phyloP scores from a whole-genome alignment of 2,797 vertebrate genomes.

The Limosa lapponica region DNA sequence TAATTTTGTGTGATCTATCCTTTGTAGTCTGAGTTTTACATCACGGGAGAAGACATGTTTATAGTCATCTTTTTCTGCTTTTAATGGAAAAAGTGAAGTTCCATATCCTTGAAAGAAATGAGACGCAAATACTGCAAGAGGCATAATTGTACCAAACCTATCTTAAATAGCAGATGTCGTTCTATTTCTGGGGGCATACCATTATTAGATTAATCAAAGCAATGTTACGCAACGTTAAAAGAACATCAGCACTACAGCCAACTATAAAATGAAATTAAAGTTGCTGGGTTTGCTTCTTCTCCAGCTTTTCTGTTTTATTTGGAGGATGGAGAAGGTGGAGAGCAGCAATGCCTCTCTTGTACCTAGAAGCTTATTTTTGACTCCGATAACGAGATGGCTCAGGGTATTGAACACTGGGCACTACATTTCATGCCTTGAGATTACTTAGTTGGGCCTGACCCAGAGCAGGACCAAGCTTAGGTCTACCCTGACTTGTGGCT shows the following conservation, averaged over 20 bases:
- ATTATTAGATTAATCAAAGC: conserved; percentile 1
- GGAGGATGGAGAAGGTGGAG: background rate
- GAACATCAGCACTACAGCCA: background rate
- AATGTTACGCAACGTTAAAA: background rate
- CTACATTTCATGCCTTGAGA: background rate
- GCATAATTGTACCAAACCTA: background rate
- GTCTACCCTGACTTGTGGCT: background rate
- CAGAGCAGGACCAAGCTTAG: background rate
- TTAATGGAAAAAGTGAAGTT: conserved; percentile 4
- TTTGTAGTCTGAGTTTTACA: conserved; percentile 22
- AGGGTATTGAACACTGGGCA: background rate
- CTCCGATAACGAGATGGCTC: background rate
- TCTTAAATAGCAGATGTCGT: background rate
- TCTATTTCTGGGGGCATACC: background rate
- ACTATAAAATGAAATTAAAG: background rate
- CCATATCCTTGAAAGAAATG: background rate
- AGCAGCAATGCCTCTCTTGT: background rate
- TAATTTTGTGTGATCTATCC: conserved; percentile 17
- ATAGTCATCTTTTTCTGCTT: background rate
- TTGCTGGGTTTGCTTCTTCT: background rate
- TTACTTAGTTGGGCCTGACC: background rate
- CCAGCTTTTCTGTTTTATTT: background rate
- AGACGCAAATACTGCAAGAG: background rate
- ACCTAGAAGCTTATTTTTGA: background rate
- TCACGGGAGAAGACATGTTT: conserved; percentile 11